Evolutionary conservation across 2,888 invertebrate species (phyloP).

Genomic region (Glyphotaelius pellucidus): DNA sequence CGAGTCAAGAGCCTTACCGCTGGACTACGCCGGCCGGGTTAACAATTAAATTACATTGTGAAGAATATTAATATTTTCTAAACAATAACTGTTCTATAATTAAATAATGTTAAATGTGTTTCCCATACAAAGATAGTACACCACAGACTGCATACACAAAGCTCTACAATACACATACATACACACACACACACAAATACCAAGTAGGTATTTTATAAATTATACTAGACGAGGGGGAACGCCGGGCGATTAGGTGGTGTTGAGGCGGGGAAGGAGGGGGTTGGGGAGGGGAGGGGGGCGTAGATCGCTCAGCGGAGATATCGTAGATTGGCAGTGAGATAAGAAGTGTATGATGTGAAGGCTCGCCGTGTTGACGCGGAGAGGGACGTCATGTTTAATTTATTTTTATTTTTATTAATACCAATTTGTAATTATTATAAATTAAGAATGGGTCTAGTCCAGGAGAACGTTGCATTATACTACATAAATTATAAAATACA

Average conservation of each 20-base stretch:
- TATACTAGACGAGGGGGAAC: background rate
- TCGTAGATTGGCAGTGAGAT: conserved; percentile 64
- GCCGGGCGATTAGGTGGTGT: background rate
- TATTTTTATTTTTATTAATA: background rate
- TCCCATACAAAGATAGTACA: background rate
- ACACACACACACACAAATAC: background rate
- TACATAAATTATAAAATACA: too few relatives aligned
- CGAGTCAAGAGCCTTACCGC: too few relatives aligned
- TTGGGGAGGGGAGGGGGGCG: conserved; percentile 12
- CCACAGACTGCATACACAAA: background rate
- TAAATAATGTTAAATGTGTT: background rate
- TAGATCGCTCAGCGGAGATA: conserved; percentile 63
- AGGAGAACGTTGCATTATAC: background rate
- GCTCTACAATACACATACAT: background rate
- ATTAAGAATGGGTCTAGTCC: background rate
- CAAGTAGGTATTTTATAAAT: background rate
- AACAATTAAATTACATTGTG: background rate
- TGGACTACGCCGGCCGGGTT: too few relatives aligned
- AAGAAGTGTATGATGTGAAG: conserved; percentile 50
- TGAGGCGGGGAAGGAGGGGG: background rate
- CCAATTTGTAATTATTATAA: background rate
- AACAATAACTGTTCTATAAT: too few relatives aligned
- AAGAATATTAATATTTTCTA: background rate
- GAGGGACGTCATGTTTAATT: background rate
- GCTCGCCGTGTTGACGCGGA: conserved; percentile 40